Percentiles rank a stretch among this genome's conserved stretches.
These are phyloP conservation scores for Plodia interpunctella DNA, from an alignment of 1,140 invertebrate species.

Conservation along the genomic window DNA sequence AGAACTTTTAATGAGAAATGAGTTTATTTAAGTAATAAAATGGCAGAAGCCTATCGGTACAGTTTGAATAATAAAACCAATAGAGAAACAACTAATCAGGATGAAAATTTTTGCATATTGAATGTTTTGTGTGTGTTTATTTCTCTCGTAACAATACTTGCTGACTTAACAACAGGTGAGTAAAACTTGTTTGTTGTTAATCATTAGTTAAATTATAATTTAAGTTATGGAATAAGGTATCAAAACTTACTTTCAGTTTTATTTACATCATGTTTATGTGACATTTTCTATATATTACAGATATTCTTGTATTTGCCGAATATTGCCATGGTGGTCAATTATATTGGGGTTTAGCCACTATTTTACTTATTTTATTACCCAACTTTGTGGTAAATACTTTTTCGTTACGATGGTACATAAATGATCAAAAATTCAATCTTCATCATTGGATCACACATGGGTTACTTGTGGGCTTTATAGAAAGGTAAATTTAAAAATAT, in stretches of 20 bases:
- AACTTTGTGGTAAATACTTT: constrained; percentile 67
- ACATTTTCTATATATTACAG: constrained; percentile 39
- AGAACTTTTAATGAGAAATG: not conserved
- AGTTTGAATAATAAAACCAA: constrained; percentile 40
- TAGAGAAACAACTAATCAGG: constrained; percentile 46
- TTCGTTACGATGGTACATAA: constrained; percentile 63
- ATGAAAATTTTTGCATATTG: constrained; percentile 67
- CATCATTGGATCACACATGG: constrained; percentile 63
- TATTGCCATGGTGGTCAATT: constrained; percentile 62
- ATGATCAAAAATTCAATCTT: constrained; percentile 47
- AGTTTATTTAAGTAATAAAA: constrained; percentile 28
- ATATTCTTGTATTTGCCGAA: constrained; percentile 65
- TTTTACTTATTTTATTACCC: constrained; percentile 57
- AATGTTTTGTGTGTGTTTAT: constrained; percentile 71
- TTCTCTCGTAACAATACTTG: constrained; percentile 66
- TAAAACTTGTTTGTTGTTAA: constrained; percentile 6
- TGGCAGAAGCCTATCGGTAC: constrained; percentile 67
- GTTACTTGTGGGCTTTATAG: constrained; percentile 55
- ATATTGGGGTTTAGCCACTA: constrained; percentile 57
- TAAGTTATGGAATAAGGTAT: not conserved
- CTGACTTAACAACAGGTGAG: constrained; percentile 66
- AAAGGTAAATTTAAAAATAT: constrained; percentile 41
- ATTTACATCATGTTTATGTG: not conserved
- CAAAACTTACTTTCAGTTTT: not conserved
- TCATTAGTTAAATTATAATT: not conserved